phyloP scores from a whole-genome alignment of 2,797 vertebrate genomes.

The Chloroceryle inda region DNA sequence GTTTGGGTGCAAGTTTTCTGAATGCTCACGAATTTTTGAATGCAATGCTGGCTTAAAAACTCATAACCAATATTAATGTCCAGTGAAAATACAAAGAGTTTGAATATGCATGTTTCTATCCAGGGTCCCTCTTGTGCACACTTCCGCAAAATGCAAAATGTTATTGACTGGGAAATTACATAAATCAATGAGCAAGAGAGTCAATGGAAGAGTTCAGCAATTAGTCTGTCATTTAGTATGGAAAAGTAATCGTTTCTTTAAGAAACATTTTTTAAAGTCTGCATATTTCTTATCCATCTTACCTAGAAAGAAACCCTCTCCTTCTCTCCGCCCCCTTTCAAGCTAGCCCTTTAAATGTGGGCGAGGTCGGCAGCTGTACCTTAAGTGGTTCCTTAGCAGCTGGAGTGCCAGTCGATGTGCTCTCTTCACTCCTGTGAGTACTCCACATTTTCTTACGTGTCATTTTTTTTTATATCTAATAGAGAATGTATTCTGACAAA shows the following conservation, averaged over 20 bases:
- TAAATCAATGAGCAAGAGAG: neutral
- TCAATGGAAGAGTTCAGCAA: neutral
- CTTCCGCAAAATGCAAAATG: neutral
- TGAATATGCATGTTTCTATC: neutral
- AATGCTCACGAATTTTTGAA: neutral
- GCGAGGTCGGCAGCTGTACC: fast-evolving
- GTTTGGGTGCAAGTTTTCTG: neutral
- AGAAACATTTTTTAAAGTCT: neutral
- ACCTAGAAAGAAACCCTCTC: neutral
- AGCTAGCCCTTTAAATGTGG: neutral
- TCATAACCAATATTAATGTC: neutral
- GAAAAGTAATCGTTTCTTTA: neutral
- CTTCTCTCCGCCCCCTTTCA: neutral
- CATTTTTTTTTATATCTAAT: neutral
- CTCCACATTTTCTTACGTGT: neutral
- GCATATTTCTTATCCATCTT: neutral
- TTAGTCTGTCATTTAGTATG: neutral
- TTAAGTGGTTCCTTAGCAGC: neutral
- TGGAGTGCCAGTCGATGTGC: neutral
- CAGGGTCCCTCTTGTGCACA: fast-evolving
- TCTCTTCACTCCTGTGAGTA: neutral
- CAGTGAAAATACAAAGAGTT: neutral
- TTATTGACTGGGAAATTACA: neutral
- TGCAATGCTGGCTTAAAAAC: neutral
- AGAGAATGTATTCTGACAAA: neutral